Conservation (phyloP, 2,113 vertebrate species). For the Actenoides lindsayi region DNA sequence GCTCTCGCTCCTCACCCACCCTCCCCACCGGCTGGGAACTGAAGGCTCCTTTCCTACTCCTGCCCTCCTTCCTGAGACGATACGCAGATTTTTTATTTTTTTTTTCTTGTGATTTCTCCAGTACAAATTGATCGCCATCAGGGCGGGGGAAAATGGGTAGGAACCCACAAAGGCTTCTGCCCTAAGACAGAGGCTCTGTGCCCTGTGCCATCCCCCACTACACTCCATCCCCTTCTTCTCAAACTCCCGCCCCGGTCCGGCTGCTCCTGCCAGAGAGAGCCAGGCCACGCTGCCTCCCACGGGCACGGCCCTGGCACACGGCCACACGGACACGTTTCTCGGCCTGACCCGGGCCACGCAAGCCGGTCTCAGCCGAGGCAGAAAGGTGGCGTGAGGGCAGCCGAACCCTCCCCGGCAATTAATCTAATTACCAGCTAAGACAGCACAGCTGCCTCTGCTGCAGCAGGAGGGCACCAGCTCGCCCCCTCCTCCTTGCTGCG, state of each 20-base stretch:
- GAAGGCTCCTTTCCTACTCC: neutral
- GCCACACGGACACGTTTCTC: neutral
- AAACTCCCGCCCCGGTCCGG: neutral
- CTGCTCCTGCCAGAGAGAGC: neutral
- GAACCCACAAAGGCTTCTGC: neutral
- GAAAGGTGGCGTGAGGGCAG: neutral
- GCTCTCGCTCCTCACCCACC: neutral
- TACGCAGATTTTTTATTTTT: neutral
- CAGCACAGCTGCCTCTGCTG: neutral
- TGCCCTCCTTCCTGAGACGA: neutral
- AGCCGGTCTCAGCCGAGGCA: neutral
- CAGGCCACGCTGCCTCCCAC: rapidly evolving
- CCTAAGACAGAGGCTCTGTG: neutral
- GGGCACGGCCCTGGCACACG: rapidly evolving
- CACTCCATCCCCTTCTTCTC: rapidly evolving
- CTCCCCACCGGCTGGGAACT: rapidly evolving
- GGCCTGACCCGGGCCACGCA: rapidly evolving
- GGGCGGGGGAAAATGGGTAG: neutral
- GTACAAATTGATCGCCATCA: neutral
- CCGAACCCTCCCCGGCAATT: neutral
- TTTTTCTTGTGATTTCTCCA: neutral
- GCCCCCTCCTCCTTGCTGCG: neutral
- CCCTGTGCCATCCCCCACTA: neutral
- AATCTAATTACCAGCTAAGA: neutral
- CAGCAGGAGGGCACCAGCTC: neutral